Evolutionary conservation across 2,797 vertebrate species (phyloP).

Genomic region (Heterohyrax brucei): DNA sequence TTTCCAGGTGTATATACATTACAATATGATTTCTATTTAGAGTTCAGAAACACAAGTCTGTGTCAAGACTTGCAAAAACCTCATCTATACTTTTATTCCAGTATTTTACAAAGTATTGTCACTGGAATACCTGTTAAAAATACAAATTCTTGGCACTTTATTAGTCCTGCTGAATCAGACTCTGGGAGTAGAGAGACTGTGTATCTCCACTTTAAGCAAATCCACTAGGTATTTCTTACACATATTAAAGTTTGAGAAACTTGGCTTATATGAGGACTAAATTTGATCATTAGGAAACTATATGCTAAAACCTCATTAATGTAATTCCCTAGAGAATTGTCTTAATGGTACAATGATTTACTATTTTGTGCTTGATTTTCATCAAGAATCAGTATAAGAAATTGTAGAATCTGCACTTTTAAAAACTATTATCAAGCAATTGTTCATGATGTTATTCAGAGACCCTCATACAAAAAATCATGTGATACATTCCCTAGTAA

Average conservation of each 20-base stretch:
- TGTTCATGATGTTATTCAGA: not conserved
- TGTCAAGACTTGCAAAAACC: not conserved
- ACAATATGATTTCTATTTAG: constrained; percentile 17
- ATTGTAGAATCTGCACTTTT: constrained; percentile 40
- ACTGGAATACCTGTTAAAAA: constrained; percentile 56
- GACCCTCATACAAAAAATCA: not conserved
- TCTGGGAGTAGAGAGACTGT: not conserved
- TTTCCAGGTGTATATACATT: not conserved
- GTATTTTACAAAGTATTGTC: constrained; percentile 44
- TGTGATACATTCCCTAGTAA: not conserved
- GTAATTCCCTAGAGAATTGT: constrained; percentile 47
- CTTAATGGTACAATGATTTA: constrained; percentile 40
- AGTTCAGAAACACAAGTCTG: not conserved
- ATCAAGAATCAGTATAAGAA: constrained; percentile 4
- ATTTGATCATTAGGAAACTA: constrained; percentile 68
- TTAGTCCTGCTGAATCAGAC: constrained; percentile 31
- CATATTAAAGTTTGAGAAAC: constrained; percentile 64
- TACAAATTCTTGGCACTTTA: not conserved
- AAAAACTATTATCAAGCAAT: not conserved
- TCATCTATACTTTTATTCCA: constrained; percentile 42
- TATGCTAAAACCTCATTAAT: not conserved
- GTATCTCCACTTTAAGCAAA: constrained; percentile 35
- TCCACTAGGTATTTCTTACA: constrained; percentile 6
- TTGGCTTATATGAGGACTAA: constrained; percentile 59
- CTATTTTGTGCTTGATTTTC: constrained; percentile 64